A percentile compares a stretch with the other conserved stretches of the same genome.
Conservation (phyloP, 2,797 vertebrate species). For the Acanthis flammea region DNA sequence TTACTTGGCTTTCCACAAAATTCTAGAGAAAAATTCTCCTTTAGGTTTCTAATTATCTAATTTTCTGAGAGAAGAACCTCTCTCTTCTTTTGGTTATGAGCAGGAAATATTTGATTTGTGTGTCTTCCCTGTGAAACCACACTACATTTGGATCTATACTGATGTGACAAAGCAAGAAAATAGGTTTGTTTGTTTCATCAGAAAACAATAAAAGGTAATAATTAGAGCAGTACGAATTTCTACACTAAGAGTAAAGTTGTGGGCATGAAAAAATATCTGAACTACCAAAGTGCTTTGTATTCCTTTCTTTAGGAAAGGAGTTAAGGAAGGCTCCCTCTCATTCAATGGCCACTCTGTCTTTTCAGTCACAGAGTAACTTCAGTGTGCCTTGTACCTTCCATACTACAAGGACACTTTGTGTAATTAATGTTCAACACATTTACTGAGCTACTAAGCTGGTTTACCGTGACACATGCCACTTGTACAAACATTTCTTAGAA, state of each 20-base stretch:
- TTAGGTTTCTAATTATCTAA: background rate
- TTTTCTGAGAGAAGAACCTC: background rate
- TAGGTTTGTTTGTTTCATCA: background rate
- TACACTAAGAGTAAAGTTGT: background rate
- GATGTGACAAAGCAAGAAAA: background rate
- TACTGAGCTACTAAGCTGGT: background rate
- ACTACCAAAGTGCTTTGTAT: background rate
- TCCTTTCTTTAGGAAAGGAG: background rate
- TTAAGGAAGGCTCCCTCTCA: background rate
- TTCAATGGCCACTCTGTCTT: background rate
- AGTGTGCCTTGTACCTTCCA: background rate
- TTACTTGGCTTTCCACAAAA: background rate
- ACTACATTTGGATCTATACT: background rate
- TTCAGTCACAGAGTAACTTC: background rate
- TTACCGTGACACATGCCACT: background rate
- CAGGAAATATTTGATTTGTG: background rate
- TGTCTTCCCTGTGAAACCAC: background rate
- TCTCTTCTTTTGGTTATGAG: background rate
- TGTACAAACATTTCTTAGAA: background rate
- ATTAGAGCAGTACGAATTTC: background rate
- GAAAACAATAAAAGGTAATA: background rate
- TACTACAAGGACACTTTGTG: background rate
- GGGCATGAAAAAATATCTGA: background rate
- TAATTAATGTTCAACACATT: background rate
- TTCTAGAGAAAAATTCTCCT: background rate